Percentiles rank a stretch among this genome's conserved stretches.
These are phyloP conservation scores for Cheilinus undulatus DNA, from an alignment of 2,113 vertebrate species.

Conservation along the genomic window DNA sequence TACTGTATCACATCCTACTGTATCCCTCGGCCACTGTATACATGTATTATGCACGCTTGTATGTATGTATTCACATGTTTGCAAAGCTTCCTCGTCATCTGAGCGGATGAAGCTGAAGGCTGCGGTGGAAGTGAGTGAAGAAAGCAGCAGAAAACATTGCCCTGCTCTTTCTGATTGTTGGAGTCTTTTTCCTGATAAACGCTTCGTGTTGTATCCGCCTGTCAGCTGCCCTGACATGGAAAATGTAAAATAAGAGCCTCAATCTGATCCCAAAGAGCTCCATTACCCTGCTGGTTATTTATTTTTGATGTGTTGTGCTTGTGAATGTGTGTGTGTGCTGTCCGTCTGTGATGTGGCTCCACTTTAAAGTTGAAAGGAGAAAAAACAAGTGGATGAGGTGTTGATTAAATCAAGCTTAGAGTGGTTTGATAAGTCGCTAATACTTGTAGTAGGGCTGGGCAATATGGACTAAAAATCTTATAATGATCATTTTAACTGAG, in stretches of 20 bases:
- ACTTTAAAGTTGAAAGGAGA: slow-evolving; percentile 48
- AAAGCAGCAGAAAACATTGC: slow-evolving; percentile 9
- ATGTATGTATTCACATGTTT: not conserved
- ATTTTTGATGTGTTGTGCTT: slow-evolving; percentile 49
- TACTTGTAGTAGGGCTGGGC: too few species aligned
- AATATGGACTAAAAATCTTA: too few species aligned
- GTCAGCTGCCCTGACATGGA: slow-evolving; percentile 36
- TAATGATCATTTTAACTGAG: too few species aligned
- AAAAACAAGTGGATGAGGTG: not conserved
- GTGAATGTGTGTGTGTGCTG: not conserved
- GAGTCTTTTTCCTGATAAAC: slow-evolving; percentile 11
- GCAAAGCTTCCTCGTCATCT: slow-evolving; percentile 15
- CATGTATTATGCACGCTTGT: not conserved
- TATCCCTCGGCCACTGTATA: slow-evolving; percentile 6
- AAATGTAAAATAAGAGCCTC: slow-evolving; percentile 46
- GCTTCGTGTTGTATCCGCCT: slow-evolving; percentile 36
- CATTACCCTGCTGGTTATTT: slow-evolving; percentile 33
- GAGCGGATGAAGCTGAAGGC: slow-evolving; percentile 22
- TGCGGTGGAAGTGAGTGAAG: slow-evolving; percentile 17
- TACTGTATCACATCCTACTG: slow-evolving; percentile 60
- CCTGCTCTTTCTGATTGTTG: slow-evolving; percentile 52
- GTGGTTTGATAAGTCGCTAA: not conserved
- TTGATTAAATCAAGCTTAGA: too few species aligned
- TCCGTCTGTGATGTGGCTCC: slow-evolving; percentile 4
- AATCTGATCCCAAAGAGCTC: not conserved